Base-by-base conservation (phyloP, 2,888 invertebrate genomes). In the Mesoligia furuncula region DNA sequence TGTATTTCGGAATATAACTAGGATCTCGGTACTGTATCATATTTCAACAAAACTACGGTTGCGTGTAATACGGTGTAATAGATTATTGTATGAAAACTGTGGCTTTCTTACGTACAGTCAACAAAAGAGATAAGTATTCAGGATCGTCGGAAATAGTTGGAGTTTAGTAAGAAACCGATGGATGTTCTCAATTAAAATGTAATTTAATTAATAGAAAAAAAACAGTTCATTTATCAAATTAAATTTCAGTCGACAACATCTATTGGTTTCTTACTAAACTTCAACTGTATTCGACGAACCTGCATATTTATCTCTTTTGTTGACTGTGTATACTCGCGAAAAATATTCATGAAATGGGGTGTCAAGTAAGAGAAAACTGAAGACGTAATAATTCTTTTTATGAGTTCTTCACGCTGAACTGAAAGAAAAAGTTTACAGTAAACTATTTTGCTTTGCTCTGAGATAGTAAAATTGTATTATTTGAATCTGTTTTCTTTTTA, bases 351-450 rank as follows among this genome's bases (percentile, higher is more conserved):
- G 76, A 83, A 77, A 77, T 83, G 67, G 64, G 71, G 73, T 83
- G 83, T 83, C 80, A 83, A 80, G 73, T 71, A 48, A 68, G 61
- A 80, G 51, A 83, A 75, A 77, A 65, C 71, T 80, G 69, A 69
- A 83, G 65, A 73, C 48, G 45, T 80, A 79, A 71, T 83, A 64
- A 75, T 79, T 82, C 65, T 76, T 80, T 83, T 83, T 77, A 80
- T 48, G 76, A 77, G 73, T 80, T 86, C 74, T 80, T 79, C 80
- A 78, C 70, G 68, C 72, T 76, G 70, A 79, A 74, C 77, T 76
- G 75, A 83, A 83, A 81, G 71, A 84, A 86, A 83, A 82, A 80
- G 80, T 77, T 79, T 78, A 54, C 64, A 48, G 42, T 77, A 80
- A 77, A 81, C 74, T 75, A 77, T 84, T 74, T 81, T 85, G 73